phyloP scores from a whole-genome alignment of 2,888 invertebrate species.

The Timema cristinae region DNA sequence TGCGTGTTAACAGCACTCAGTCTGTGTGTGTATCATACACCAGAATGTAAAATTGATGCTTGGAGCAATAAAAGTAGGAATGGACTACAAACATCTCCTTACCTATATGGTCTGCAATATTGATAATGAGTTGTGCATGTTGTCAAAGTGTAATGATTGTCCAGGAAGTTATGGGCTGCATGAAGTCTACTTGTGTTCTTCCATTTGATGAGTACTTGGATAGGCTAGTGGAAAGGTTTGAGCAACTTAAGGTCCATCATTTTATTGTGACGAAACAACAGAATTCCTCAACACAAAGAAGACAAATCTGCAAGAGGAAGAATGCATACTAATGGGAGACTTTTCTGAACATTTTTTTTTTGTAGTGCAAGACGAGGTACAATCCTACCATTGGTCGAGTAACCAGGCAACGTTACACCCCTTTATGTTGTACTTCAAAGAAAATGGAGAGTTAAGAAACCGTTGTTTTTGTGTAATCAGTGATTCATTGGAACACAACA shows the following conservation, averaged over 20 bases:
- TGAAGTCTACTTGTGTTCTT: slow-evolving; percentile 5
- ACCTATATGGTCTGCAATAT: not conserved
- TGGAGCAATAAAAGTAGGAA: slow-evolving; percentile 5
- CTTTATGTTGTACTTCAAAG: slow-evolving; percentile 3
- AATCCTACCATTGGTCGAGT: slow-evolving; percentile 4
- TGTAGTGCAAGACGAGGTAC: not conserved
- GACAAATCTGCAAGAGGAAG: slow-evolving; percentile 8
- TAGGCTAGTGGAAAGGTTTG: slow-evolving; percentile 7
- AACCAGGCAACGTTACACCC: not conserved
- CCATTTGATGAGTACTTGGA: slow-evolving; percentile 14
- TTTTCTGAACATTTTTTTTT: not conserved
- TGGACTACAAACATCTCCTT: slow-evolving; percentile 11
- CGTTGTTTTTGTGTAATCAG: slow-evolving; percentile 11
- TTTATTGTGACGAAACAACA: slow-evolving; percentile 2
- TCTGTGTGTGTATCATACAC: not conserved
- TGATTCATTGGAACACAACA: slow-evolving; percentile 7
- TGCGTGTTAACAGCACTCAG: slow-evolving; percentile 1
- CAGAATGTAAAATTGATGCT: slow-evolving; percentile 12
- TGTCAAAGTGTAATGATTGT: no score
- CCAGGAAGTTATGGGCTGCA: not conserved
- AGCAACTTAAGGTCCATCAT: slow-evolving; percentile 5
- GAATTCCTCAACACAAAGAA: slow-evolving; percentile 3
- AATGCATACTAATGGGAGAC: not conserved
- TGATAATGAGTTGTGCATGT: not conserved
- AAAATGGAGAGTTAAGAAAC: slow-evolving; percentile 11